Conservation (phyloP, 2,888 invertebrate genomes). For the Panzeria rudis region DNA sequence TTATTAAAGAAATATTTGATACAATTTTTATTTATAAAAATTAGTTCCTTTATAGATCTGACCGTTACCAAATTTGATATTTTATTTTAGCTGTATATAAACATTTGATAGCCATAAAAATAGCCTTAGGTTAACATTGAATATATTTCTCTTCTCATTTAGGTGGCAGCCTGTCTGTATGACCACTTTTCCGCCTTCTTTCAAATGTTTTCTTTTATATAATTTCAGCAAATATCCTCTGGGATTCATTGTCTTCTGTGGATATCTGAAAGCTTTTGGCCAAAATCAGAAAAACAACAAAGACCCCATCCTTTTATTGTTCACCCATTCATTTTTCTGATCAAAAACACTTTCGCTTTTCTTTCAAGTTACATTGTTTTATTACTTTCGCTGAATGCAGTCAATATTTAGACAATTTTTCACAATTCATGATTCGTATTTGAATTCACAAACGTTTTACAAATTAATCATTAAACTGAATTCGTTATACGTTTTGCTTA, state of each 20-base stretch:
- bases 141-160: slow-evolving; percentile 48
- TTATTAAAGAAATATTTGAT: no score
- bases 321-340: slow-evolving; percentile 37
- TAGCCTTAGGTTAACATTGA: slow-evolving; percentile 76
- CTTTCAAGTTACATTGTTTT: slow-evolving; percentile 55
- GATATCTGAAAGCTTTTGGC: slow-evolving; percentile 43
- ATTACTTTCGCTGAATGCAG: not conserved
- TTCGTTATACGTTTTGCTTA: slow-evolving; percentile 29
- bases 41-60: slow-evolving; percentile 19
- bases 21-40: not conserved
- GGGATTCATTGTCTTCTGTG: slow-evolving; percentile 63
- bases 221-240: slow-evolving; percentile 63
- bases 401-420: slow-evolving; percentile 43
- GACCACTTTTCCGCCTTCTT: slow-evolving; percentile 51
- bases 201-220: slow-evolving; percentile 48
- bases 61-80: not conserved
- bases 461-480: slow-evolving; percentile 47
- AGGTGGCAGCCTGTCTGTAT: slow-evolving; percentile 67
- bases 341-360: slow-evolving; percentile 74
- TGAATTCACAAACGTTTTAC: slow-evolving; percentile 15
- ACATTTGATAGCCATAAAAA: slow-evolving; percentile 76
- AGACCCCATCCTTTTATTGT: not conserved
- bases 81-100: slow-evolving; percentile 59
- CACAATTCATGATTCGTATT: slow-evolving; percentile 9
- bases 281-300: slow-evolving; percentile 8